Evolutionary conservation across 1,140 invertebrate genomes (phyloP).

Genomic region (Drosophila ercepeae): DNA sequence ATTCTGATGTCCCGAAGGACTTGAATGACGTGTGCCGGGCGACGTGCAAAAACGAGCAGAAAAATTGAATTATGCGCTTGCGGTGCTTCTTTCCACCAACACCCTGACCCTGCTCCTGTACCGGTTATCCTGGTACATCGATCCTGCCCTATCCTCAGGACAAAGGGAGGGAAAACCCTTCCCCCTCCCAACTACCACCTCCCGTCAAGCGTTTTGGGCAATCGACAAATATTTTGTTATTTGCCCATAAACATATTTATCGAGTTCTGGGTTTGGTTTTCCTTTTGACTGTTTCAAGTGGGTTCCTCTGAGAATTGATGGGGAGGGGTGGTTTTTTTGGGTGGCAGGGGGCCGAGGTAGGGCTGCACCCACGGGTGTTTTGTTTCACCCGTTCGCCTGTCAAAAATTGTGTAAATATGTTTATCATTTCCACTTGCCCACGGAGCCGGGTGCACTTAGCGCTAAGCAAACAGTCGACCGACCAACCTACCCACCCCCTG

Average conservation of each 20-base stretch:
- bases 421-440: slow-evolving; percentile 83
- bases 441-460: slow-evolving; percentile 64
- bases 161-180: slow-evolving; percentile 2
- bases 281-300: slow-evolving; percentile 27
- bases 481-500: slow-evolving; percentile 8
- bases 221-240: slow-evolving; percentile 82
- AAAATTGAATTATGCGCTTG: slow-evolving; percentile 84
- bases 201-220: slow-evolving; percentile 47
- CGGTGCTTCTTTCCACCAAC: slow-evolving; percentile 58
- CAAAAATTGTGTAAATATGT: slow-evolving; percentile 84
- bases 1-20: slow-evolving; percentile 64
- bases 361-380: slow-evolving; percentile 75
- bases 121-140: slow-evolving; percentile 18
- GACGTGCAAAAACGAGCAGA: slow-evolving; percentile 82
- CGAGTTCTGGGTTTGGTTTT: slow-evolving; percentile 63
- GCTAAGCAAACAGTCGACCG: slow-evolving; percentile 60
- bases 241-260: slow-evolving; percentile 83
- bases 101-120: neutral
- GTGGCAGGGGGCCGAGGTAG: neutral
- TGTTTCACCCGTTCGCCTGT: slow-evolving; percentile 82
- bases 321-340: neutral
- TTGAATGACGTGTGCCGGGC: slow-evolving; percentile 66
- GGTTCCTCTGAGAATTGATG: neutral
- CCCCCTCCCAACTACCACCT: neutral
- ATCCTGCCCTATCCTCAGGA: slow-evolving; percentile 20